Conservation (phyloP, 2,113 vertebrate genomes). For the Tapirus terrestris region DNA sequence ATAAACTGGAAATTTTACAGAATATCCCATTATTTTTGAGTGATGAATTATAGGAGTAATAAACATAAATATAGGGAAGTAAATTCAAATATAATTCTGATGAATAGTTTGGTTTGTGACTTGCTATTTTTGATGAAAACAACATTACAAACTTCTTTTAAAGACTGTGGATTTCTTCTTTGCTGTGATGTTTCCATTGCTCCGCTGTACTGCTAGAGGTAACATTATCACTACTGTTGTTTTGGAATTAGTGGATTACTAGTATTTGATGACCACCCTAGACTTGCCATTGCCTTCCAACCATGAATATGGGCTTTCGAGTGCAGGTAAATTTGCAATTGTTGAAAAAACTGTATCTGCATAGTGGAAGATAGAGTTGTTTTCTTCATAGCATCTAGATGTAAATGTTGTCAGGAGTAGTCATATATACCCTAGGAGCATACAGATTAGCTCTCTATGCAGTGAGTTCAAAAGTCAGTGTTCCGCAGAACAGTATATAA, state of each 20-base stretch:
- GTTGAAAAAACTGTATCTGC: background rate
- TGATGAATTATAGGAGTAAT: background rate
- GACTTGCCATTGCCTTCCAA: background rate
- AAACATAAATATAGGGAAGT: background rate
- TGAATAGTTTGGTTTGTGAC: background rate
- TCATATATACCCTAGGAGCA: background rate
- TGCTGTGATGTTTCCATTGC: background rate
- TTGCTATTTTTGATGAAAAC: slow-evolving; percentile 18
- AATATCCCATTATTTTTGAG: background rate
- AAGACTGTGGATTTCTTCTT: background rate
- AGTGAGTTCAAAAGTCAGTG: background rate
- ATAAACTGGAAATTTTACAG: background rate
- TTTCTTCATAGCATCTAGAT: background rate
- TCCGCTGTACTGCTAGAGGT: background rate
- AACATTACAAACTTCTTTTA: background rate
- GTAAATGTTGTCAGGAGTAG: background rate
- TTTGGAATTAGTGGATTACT: background rate
- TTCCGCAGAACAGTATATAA: background rate
- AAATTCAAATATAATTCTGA: background rate
- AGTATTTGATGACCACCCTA: background rate
- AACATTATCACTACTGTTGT: background rate
- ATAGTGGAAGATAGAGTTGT: background rate
- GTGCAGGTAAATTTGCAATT: background rate
- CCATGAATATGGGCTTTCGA: background rate
- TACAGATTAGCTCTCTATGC: background rate